Percentiles rank a stretch among this genome's conserved stretches.
phyloP scores from a whole-genome alignment of 2,113 vertebrate species.

The Stigmatopora nigra region DNA sequence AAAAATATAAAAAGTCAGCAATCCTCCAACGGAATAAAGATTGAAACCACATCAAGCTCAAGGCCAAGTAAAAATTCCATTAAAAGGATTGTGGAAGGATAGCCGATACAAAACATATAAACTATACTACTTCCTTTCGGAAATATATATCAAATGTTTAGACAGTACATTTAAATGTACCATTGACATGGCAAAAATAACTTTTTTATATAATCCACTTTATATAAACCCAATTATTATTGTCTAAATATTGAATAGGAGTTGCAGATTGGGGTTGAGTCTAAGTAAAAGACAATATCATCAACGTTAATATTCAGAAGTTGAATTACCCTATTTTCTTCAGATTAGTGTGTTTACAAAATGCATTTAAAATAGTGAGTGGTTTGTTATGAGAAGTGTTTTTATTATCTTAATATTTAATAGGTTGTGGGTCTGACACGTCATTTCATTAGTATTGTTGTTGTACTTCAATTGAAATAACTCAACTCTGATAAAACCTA shows the following conservation, averaged over 20 bases:
- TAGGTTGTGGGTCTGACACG: not conserved
- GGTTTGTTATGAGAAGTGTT: not conserved
- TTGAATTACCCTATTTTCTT: not conserved
- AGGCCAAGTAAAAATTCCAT: too few relatives aligned
- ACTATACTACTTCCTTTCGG: too few relatives aligned
- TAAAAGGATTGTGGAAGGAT: too few relatives aligned
- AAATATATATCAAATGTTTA: too few relatives aligned
- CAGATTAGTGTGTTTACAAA: not conserved
- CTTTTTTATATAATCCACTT: not conserved
- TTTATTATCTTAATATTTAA: not conserved
- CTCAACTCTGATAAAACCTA: constrained; percentile 1
- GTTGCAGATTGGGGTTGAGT: not conserved
- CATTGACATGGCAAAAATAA: too few relatives aligned
- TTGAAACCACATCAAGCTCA: too few relatives aligned
- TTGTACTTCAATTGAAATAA: not conserved
- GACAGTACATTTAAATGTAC: too few relatives aligned
- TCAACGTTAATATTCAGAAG: too few relatives aligned
- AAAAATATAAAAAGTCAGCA: too few relatives aligned
- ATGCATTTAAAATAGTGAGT: not conserved
- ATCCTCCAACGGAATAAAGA: too few relatives aligned
- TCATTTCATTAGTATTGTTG: not conserved
- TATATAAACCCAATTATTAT: not conserved
- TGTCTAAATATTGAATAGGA: not conserved
- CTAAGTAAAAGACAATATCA: not conserved
- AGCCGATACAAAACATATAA: too few relatives aligned